Evolutionary conservation across 2,888 invertebrate genomes (phyloP).

Genomic region (Drosophila ochracea): DNA sequence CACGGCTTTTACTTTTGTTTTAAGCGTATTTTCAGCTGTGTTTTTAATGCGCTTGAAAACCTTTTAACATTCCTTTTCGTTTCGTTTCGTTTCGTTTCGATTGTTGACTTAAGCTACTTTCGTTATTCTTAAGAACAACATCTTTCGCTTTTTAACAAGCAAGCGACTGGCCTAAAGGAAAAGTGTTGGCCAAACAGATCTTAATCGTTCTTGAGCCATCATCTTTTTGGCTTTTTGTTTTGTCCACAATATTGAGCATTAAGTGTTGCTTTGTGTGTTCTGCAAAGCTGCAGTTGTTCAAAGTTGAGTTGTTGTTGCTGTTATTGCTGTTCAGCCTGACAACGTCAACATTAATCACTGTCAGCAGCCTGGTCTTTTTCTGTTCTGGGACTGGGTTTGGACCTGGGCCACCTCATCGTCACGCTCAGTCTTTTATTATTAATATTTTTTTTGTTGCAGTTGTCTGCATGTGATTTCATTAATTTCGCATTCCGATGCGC

Average conservation of each 20-base stretch:
- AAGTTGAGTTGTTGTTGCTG: slow-evolving; percentile 2
- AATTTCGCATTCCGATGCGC: slow-evolving; percentile 80
- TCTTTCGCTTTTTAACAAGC: slow-evolving; percentile 69
- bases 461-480: slow-evolving; percentile 78
- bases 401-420: slow-evolving; percentile 74
- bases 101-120: slow-evolving; percentile 78
- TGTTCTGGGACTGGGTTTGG: slow-evolving; percentile 21
- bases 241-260: slow-evolving; percentile 53
- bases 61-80: slow-evolving; percentile 77
- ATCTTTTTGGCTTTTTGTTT: slow-evolving; percentile 1
- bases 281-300: slow-evolving; percentile 28
- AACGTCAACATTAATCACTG: slow-evolving; percentile 77
- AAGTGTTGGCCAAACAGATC: slow-evolving; percentile 63
- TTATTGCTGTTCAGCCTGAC: slow-evolving; percentile 29
- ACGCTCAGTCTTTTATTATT: slow-evolving; percentile 22
- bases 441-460: slow-evolving; percentile 3
- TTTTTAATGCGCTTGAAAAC: slow-evolving; percentile 56
- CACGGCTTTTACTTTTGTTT: slow-evolving; percentile 75
- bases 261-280: slow-evolving; percentile 41
- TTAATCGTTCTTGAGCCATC: slow-evolving; percentile 47
- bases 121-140: slow-evolving; percentile 55
- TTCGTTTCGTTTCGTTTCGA: slow-evolving; percentile 45
- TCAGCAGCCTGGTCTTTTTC: slow-evolving; percentile 51
- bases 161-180: slow-evolving; percentile 39
- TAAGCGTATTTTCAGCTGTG: slow-evolving; percentile 33